Evolutionary conservation across 2,797 vertebrate genomes (phyloP), one percentile per base, ranked within the genome.

Genomic region (Orestias chungarensis): DNA sequence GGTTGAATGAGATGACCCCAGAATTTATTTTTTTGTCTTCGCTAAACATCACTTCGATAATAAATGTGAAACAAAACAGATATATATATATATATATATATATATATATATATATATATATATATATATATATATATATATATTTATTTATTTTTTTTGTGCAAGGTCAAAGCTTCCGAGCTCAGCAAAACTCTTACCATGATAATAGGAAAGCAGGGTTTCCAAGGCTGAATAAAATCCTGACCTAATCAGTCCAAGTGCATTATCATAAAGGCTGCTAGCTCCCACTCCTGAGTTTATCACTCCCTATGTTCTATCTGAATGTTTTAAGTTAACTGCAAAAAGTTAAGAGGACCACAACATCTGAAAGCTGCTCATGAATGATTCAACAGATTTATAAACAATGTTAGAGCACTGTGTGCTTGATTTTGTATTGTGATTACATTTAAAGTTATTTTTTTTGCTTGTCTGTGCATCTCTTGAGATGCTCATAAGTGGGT

Each of bases 201-300:
- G 79, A 76, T 69, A 43, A 54, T 71, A 64, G 47, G 31, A 66
- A 78, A 75, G 70, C 44, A 74, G 55, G 68, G 57, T 54, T 55
- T 64, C 35, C 57, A 43, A 71, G 46, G 29, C 57, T 55, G 55
- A 27, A 52, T 77, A 68, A 66, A 80, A 54, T 73, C 78, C 77
- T 67, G 64, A 83, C 66, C 74, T 25, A 25, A 81, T 80, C 77
- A 81, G 73, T 82, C 49, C 2, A 83, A 90, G 86, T 85, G 88
- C 85, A 70, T 88, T 87, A 84, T 80, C 66, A 62, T 6, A 35
- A 71, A 76, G 74, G 81, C 83, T 76, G 78, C 76, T 76, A 54
- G 54, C 73, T 78, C 64, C 17, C 74, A 25, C 75, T 50, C 40
- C 42, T 11, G 14, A 27, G 61, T 44, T 68, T 62, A 44, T 80